Evolutionary conservation across 2,888 invertebrate species (phyloP).

Genomic region (Lasioglossum malachurum): DNA sequence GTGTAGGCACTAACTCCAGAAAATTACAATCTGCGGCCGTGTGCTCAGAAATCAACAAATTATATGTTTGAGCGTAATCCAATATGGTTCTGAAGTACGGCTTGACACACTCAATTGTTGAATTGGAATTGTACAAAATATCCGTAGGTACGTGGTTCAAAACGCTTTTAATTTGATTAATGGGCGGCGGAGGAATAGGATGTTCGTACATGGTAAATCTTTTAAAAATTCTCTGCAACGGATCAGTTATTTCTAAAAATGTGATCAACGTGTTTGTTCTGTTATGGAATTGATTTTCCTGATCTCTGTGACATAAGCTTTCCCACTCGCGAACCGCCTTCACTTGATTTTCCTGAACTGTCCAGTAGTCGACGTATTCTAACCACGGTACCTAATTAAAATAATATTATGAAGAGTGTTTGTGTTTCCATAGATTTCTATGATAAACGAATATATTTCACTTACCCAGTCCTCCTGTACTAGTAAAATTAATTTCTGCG

Average conservation of each 20-base stretch:
- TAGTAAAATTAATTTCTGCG: slow-evolving; percentile 88
- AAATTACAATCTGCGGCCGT: slow-evolving; percentile 89
- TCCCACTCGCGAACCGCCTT: slow-evolving; percentile 87
- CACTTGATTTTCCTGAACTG: slow-evolving; percentile 86
- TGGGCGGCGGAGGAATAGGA: slow-evolving; percentile 87
- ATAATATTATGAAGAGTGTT: slow-evolving; percentile 24
- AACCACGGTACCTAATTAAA: slow-evolving; percentile 87
- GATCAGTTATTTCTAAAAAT: slow-evolving; percentile 80
- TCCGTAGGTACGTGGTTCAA: slow-evolving; percentile 84
- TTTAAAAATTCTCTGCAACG: slow-evolving; percentile 86
- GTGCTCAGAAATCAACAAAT: slow-evolving; percentile 88
- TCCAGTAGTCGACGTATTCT: slow-evolving; percentile 88
- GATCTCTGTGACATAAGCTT: slow-evolving; percentile 85
- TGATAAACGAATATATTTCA: slow-evolving; percentile 13
- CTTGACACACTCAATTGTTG: slow-evolving; percentile 84
- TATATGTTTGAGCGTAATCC: slow-evolving; percentile 86
- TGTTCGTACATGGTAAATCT: slow-evolving; percentile 89
- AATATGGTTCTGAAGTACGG: slow-evolving; percentile 85
- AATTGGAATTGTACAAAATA: slow-evolving; percentile 83
- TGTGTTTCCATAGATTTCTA: neutral
- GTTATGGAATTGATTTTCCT: slow-evolving; percentile 77
- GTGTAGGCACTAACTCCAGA: slow-evolving; percentile 87
- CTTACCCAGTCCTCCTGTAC: slow-evolving; percentile 87
- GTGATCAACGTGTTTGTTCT: slow-evolving; percentile 69
- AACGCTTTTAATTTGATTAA: slow-evolving; percentile 85